A percentile compares a stretch with the other conserved stretches of the same genome.
Evolutionary conservation across 2,797 vertebrate species (phyloP).

Genomic region (Strix occidentalis): DNA sequence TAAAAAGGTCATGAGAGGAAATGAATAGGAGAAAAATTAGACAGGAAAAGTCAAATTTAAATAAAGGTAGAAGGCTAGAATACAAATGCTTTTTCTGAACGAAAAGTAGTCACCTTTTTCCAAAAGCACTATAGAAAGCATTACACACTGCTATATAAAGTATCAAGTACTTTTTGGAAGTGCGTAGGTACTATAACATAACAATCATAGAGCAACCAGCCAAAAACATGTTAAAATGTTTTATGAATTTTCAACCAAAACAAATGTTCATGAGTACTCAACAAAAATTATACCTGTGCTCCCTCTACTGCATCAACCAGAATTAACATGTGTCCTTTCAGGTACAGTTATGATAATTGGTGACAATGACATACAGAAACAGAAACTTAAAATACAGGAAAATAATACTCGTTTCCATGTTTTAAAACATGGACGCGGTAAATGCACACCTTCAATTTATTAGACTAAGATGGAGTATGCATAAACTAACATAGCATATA

Average conservation of each 20-base stretch:
- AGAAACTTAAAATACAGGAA: not conserved
- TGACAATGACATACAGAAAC: not conserved
- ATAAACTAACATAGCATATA: not conserved
- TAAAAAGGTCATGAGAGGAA: not conserved
- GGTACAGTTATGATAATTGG: accelerated
- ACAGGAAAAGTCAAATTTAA: not conserved
- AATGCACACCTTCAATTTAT: not conserved
- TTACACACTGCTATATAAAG: not conserved
- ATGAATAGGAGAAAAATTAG: not conserved
- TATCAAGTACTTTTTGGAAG: not conserved
- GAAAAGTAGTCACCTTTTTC: not conserved
- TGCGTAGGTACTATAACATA: not conserved
- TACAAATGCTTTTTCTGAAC: not conserved
- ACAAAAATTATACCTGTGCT: slow-evolving; percentile 31
- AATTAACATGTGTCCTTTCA: not conserved
- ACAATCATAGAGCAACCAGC: not conserved
- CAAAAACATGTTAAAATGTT: not conserved
- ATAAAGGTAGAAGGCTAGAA: not conserved
- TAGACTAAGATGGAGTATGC: not conserved
- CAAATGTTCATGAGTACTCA: not conserved
- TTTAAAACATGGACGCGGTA: not conserved
- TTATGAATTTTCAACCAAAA: not conserved
- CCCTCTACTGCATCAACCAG: slow-evolving; percentile 49
- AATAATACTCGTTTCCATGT: not conserved
- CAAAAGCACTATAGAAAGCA: not conserved